phyloP scores from a whole-genome alignment of 2,888 invertebrate genomes.

The Tetragonisca angustula region DNA sequence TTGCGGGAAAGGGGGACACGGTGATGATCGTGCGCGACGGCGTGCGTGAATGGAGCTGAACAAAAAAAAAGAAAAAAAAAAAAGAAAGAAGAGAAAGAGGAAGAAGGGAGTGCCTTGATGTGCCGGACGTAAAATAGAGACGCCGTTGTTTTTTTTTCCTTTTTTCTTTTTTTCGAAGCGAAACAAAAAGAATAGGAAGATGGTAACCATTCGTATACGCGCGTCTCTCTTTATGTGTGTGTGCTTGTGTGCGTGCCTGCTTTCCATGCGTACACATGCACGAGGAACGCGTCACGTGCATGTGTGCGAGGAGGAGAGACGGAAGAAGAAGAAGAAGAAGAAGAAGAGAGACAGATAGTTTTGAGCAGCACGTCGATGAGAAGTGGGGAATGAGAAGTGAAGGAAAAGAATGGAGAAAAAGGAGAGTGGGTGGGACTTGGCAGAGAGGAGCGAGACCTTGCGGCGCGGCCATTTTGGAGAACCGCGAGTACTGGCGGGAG shows the following conservation, averaged over 20 bases:
- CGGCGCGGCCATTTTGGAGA: conserved; percentile 80
- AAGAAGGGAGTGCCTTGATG: conserved; percentile 71
- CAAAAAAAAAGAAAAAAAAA: too few relatives aligned
- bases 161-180: neutral
- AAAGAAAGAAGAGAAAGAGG: neutral
- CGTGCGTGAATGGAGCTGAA: conserved; percentile 11
- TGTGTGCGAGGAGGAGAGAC: conserved; percentile 1
- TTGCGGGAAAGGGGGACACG: conserved; percentile 26
- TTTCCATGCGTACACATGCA: conserved; percentile 20
- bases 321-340: conserved; percentile 10
- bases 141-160: neutral
- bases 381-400: neutral
- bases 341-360: conserved; percentile 8
- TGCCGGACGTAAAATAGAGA: conserved; percentile 50
- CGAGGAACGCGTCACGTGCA: conserved; percentile 43
- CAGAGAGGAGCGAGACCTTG: conserved; percentile 45
- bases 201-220: neutral
- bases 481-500: conserved; percentile 72
- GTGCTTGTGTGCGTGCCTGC: neutral
- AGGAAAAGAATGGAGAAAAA: conserved; percentile 13
- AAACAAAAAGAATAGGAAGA: neutral
- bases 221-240: neutral
- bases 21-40: conserved; percentile 31
- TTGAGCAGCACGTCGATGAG: conserved; percentile 14
- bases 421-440: conserved; percentile 54